phyloP scores from a whole-genome alignment of 2,797 vertebrate species.

The Myotis vivesi region DNA sequence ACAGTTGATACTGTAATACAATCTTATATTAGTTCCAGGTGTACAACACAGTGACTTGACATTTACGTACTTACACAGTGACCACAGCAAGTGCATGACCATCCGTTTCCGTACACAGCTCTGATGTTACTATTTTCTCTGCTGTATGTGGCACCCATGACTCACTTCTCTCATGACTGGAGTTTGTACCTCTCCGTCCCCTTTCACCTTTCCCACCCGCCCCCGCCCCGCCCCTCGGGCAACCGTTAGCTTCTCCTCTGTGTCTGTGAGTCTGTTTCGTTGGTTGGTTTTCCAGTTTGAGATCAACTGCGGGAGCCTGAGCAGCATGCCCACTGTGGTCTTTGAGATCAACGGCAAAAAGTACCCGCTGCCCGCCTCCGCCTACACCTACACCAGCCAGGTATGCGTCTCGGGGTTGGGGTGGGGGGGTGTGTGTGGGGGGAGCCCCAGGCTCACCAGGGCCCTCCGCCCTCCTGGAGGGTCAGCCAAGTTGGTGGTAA shows the following conservation, averaged over 20 bases:
- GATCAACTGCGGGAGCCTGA: conserved; percentile 72
- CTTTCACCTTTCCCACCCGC: neutral
- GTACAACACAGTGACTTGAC: neutral
- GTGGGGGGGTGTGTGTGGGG: no score
- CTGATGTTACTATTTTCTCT: neutral
- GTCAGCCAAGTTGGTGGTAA: neutral
- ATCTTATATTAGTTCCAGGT: neutral
- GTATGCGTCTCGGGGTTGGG: conserved; percentile 41
- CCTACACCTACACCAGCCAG: conserved; percentile 81
- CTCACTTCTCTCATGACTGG: neutral
- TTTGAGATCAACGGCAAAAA: conserved; percentile 76
- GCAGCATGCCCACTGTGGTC: conserved; percentile 75
- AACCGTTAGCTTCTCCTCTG: accelerated
- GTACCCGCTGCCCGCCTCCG: conserved; percentile 65
- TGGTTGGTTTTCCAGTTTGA: conserved; percentile 63
- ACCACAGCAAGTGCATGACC: neutral
- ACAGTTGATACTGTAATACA: neutral
- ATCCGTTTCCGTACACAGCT: no score
- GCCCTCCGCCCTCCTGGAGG: neutral
- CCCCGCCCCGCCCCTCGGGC: neutral
- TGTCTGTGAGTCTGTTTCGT: neutral
- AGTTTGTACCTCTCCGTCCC: neutral
- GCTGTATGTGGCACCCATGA: neutral
- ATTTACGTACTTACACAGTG: neutral
- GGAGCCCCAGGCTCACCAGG: neutral